Percentiles rank a stretch among this genome's conserved stretches.
These are phyloP conservation scores for Pseudomugil tenellus DNA, from an alignment of 2,797 vertebrate genomes.

Conservation along the genomic window DNA sequence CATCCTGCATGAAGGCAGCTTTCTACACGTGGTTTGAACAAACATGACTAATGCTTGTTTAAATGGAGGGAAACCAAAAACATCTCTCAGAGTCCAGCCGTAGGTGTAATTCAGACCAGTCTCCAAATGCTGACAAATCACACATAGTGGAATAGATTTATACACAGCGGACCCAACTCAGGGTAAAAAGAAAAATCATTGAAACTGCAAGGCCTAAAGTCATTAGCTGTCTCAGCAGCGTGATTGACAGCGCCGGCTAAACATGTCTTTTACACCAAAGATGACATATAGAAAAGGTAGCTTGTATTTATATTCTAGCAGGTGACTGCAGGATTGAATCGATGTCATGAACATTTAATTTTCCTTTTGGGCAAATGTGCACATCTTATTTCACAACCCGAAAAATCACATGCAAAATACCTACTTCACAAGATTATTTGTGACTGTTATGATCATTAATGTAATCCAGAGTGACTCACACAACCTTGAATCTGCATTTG, in stretches of 20 bases:
- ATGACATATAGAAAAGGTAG: neutral
- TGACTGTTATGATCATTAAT: neutral
- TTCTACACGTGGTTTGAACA: conserved; percentile 59
- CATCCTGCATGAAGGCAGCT: conserved; percentile 40
- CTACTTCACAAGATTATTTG: neutral
- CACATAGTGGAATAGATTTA: conserved; percentile 39
- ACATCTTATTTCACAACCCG: neutral
- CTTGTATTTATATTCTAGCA: neutral
- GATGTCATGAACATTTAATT: neutral
- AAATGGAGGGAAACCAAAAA: conserved; percentile 77
- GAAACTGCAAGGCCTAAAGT: conserved; percentile 18
- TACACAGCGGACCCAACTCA: conserved; percentile 29
- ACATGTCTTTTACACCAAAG: neutral
- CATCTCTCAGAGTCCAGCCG: conserved; percentile 48
- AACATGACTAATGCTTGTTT: conserved; percentile 70
- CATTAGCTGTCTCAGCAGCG: conserved; percentile 18
- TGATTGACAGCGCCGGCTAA: conserved; percentile 39
- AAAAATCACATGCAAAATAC: neutral
- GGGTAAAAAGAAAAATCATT: conserved; percentile 40
- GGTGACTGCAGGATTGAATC: neutral
- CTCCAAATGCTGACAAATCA: conserved; percentile 68
- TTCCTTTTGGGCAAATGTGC: conserved; percentile 2
- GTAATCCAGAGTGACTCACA: neutral
- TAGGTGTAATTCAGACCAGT: conserved; percentile 49
- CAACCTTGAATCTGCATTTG: neutral